Evolutionary conservation across 2,888 invertebrate genomes (phyloP).

Genomic region (Lasioglossum vierecki): DNA sequence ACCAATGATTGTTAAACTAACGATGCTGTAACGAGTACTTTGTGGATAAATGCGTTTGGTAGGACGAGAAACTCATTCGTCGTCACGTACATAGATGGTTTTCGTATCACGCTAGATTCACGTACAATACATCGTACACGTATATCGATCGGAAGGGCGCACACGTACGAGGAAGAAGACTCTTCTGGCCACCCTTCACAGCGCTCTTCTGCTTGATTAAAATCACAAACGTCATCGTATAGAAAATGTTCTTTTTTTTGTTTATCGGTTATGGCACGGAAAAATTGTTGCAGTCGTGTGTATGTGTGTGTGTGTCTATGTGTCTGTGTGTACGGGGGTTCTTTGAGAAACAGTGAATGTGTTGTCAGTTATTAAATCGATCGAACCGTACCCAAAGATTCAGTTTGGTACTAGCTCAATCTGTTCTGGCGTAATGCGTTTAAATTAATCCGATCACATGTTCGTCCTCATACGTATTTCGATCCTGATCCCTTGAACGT

Average conservation of each 20-base stretch:
- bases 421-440: background rate
- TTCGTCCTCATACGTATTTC: slow-evolving; percentile 20
- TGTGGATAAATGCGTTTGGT: slow-evolving; percentile 37
- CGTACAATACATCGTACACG: background rate
- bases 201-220: background rate
- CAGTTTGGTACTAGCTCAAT: background rate
- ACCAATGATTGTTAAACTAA: slow-evolving; percentile 8
- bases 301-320: background rate
- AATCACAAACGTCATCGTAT: background rate
- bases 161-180: slow-evolving; percentile 29
- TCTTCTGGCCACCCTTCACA: background rate
- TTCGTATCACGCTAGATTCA: slow-evolving; percentile 5
- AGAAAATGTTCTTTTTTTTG: background rate
- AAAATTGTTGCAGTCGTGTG: slow-evolving; percentile 11
- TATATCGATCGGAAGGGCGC: slow-evolving; percentile 39
- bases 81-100: slow-evolving; percentile 1
- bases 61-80: slow-evolving; percentile 22
- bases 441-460: background rate
- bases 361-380: background rate
- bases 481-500: slow-evolving; percentile 8
- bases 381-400: background rate
- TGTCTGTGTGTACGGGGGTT: background rate
- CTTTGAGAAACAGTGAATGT: background rate
- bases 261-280: slow-evolving; percentile 31
- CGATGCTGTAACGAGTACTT: slow-evolving; percentile 18